Conservation (phyloP, 2,113 vertebrate species). For the Globicephala melas region DNA sequence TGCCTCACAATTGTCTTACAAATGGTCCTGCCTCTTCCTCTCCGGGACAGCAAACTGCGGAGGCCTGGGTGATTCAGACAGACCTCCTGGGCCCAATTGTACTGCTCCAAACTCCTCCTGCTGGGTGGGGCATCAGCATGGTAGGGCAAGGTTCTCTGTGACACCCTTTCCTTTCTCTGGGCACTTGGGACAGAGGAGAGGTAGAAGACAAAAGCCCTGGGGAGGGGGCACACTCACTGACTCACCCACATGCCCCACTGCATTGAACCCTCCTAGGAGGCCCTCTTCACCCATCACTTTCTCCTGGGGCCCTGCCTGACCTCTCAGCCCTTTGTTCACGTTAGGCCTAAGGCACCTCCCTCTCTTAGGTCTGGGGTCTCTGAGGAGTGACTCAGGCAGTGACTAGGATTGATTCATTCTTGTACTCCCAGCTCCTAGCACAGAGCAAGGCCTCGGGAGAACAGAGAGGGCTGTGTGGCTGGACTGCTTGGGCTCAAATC, state of each 20-base stretch:
- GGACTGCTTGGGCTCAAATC: background rate
- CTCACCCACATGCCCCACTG: background rate
- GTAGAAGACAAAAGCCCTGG: background rate
- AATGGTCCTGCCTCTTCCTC: background rate
- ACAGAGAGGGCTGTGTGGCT: background rate
- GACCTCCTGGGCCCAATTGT: background rate
- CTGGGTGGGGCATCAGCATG: rapidly evolving
- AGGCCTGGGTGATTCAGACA: background rate
- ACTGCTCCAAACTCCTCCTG: background rate
- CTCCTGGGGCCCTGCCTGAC: background rate
- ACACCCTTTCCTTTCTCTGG: background rate
- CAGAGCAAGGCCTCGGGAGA: background rate
- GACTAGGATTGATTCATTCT: background rate
- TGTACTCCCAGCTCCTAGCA: background rate
- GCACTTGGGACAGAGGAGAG: background rate
- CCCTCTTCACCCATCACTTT: background rate
- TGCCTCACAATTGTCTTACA: background rate
- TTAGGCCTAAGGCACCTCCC: background rate
- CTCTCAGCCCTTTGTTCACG: background rate
- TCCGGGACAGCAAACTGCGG: background rate
- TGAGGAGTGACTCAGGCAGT: background rate
- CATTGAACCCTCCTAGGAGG: background rate
- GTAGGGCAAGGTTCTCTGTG: rapidly evolving
- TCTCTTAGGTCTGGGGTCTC: background rate
- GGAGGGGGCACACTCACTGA: too few species aligned